A percentile compares a stretch with the other conserved stretches of the same genome.
phyloP scores from a whole-genome alignment of 2,888 invertebrate genomes.

The Drosophila mimica region DNA sequence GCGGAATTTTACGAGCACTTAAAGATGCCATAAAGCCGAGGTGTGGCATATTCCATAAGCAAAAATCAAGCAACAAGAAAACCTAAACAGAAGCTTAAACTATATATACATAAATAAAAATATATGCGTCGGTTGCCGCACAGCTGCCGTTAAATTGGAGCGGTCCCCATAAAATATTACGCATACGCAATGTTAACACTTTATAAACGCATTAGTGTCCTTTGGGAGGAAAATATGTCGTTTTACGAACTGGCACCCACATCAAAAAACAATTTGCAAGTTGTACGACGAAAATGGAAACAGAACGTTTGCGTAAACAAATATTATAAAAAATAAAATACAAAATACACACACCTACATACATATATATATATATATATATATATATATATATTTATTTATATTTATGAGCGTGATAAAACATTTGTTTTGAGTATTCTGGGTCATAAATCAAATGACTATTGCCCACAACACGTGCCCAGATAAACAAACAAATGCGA shows the following conservation, averaged over 20 bases:
- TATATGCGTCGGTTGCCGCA: constrained; percentile 20
- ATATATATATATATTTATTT: neutral
- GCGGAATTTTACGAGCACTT: constrained; percentile 55
- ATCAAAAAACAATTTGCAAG: constrained; percentile 73
- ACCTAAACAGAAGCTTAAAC: constrained; percentile 18
- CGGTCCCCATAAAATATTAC: constrained; percentile 48
- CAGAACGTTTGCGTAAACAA: constrained; percentile 27
- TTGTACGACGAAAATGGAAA: constrained; percentile 43
- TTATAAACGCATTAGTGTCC: constrained; percentile 76
- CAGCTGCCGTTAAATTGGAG: constrained; percentile 61
- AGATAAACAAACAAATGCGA: constrained; percentile 47
- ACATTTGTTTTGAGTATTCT: constrained; percentile 36
- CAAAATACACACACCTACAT: neutral
- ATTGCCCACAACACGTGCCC: constrained; percentile 70
- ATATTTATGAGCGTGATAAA: constrained; percentile 52
- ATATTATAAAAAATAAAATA: constrained; percentile 19
- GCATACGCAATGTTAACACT: constrained; percentile 76
- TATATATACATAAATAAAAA: neutral
- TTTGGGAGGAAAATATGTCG: constrained; percentile 14
- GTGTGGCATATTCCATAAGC: constrained; percentile 54
- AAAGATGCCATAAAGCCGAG: constrained; percentile 59
- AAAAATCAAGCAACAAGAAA: constrained; percentile 53
- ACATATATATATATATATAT: neutral
- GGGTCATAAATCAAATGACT: constrained; percentile 70
- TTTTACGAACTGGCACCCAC: constrained; percentile 36